Evolutionary conservation across 23 tunicate species (phyloP), one percentile per base, ranked within the genome.

Genomic region (Ascidia mentula): DNA sequence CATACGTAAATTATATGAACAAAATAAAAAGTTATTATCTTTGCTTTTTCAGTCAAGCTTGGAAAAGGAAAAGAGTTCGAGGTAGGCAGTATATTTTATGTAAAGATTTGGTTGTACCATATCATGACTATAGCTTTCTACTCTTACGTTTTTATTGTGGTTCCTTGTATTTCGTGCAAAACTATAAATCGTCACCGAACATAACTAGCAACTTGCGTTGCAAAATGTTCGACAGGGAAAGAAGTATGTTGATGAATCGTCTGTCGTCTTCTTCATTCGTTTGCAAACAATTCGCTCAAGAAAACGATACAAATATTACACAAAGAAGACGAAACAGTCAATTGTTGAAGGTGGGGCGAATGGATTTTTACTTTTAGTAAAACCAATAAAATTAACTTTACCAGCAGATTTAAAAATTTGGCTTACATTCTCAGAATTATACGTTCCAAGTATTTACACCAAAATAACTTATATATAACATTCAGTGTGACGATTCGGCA

Each of bases 201-300:
- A n/a, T n/a, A n/a, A n/a, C n/a, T n/a, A n/a, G n/a, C n/a, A n/a
- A n/a, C n/a, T n/a, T n/a, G n/a, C n/a, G n/a, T n/a, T n/a, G n/a
- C n/a, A n/a, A 9, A 20, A 53, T 53, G 12, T 53, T 53, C 13
- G 22, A 53, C 65, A 53, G 65, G 13, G 65, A 53, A 9, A 26
- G 65, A 53, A 53, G 65, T 9, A 53, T 53, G 65, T 53, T 53
- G 24, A 53, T 53, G 65, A 28, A 53, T 53, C 65, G 65, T 28
- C 24, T 53, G 65, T 53, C 65, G 28, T 53, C 65, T 53, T 53
- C 65, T 26, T 53, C 65, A 9, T 53, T 53, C 24, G 65, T 53
- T 9, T 53, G 65, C 65, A 53, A 53, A 53, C 65, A 53, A 28
- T 53, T 53, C 24, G 65, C 65, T 28, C 65, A 53, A 53, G 65